Conservation (phyloP, 1,140 invertebrate species). For the Rhyacophila brunnea region DNA sequence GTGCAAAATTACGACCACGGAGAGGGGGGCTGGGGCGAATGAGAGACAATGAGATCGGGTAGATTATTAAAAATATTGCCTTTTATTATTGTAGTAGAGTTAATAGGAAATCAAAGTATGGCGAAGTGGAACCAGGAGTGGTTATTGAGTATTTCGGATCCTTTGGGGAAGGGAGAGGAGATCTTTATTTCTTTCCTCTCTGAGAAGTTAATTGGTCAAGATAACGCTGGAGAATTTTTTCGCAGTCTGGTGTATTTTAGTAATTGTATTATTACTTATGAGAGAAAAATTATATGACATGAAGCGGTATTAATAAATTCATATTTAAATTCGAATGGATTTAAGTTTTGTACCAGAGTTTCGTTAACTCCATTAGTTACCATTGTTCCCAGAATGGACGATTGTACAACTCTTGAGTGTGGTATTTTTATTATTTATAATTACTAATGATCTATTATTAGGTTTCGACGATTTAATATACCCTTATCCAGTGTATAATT, state of each 20-base stretch:
- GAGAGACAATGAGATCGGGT: conserved; percentile 31
- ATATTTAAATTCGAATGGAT: too few relatives aligned
- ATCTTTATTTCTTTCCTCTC: background rate
- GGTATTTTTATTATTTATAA: too few relatives aligned
- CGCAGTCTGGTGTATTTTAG: background rate
- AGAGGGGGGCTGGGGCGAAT: background rate
- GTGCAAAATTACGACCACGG: background rate
- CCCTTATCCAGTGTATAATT: too few relatives aligned
- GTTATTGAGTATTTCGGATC: conserved; percentile 1
- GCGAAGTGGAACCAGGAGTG: conserved; percentile 6
- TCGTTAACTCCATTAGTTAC: too few relatives aligned
- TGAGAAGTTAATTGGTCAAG: conserved; percentile 23
- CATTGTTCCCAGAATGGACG: too few relatives aligned
- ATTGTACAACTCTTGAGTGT: too few relatives aligned
- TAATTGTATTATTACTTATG: too few relatives aligned
- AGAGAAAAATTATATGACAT: too few relatives aligned
- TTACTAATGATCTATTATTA: too few relatives aligned
- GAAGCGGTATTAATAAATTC: too few relatives aligned
- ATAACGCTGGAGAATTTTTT: conserved; percentile 5
- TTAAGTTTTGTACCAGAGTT: too few relatives aligned
- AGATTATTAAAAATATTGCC: conserved; percentile 36
- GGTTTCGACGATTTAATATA: too few relatives aligned
- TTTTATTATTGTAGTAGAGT: conserved; percentile 28
- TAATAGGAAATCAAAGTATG: conserved; percentile 31
- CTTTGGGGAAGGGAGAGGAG: background rate